phyloP scores from a whole-genome alignment of 2,888 invertebrate genomes.

The Perdita meconis region DNA sequence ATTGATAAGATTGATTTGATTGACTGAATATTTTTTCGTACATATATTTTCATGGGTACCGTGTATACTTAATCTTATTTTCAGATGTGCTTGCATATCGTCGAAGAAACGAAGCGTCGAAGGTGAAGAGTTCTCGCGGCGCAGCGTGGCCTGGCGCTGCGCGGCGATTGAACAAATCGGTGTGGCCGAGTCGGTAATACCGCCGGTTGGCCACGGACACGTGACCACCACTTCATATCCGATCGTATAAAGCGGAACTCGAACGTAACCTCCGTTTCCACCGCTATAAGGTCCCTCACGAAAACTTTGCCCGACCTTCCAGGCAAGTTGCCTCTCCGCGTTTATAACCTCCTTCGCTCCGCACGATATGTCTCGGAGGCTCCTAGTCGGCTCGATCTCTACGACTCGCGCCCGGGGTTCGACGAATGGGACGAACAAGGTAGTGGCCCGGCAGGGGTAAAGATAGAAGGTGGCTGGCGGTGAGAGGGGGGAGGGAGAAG shows the following conservation, averaged over 20 bases:
- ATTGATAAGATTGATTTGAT: no score
- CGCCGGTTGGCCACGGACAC: slow-evolving; percentile 58
- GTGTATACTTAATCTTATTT: no score
- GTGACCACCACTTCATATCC: slow-evolving; percentile 72
- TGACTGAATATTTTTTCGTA: no score
- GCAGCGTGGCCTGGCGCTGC: no score
- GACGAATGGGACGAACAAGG: slow-evolving; percentile 69
- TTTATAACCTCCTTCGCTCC: slow-evolving; percentile 73
- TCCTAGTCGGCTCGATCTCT: slow-evolving; percentile 57
- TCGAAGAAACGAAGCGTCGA: background rate
- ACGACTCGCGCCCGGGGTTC: slow-evolving; percentile 55
- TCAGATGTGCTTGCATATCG: background rate
- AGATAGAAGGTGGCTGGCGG: slow-evolving; percentile 80
- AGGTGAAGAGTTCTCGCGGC: background rate
- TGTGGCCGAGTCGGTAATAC: slow-evolving; percentile 56
- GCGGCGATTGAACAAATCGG: slow-evolving; percentile 37
- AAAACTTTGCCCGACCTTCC: slow-evolving; percentile 61
- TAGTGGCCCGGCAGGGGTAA: slow-evolving; percentile 80
- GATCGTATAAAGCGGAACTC: slow-evolving; percentile 67
- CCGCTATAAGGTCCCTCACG: slow-evolving; percentile 38
- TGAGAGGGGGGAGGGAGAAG: slow-evolving; percentile 66
- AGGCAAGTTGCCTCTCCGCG: slow-evolving; percentile 61
- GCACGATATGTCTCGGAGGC: slow-evolving; percentile 70
- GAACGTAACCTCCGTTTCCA: slow-evolving; percentile 43
- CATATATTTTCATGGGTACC: no score